Conservation (phyloP, 64 coral and sea anemone species). For the Montipora sp. region DNA sequence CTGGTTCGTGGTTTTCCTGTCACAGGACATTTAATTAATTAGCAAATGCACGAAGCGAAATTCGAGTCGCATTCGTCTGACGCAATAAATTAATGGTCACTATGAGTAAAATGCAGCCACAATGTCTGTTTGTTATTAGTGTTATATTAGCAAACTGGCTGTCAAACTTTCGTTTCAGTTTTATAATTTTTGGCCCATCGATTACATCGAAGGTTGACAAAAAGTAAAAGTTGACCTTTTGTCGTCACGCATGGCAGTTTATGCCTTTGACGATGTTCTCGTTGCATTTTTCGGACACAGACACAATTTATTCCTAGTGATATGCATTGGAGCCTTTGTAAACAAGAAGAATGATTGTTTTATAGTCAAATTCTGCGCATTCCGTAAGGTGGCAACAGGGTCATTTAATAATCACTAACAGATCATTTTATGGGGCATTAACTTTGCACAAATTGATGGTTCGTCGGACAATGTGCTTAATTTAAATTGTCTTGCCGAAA, state of each 20-base stretch:
- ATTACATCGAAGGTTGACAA: no score
- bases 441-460: neutral
- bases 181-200: neutral
- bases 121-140: conserved; percentile 17
- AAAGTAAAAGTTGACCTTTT: no score
- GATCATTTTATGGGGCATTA: neutral
- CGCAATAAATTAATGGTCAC: neutral
- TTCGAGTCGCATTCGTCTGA: neutral
- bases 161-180: neutral
- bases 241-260: no score
- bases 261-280: no score
- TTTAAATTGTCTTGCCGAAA: neutral
- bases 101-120: neutral
- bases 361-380: neutral
- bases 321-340: neutral
- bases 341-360: conserved; percentile 9
- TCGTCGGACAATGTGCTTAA: neutral
- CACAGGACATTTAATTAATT: neutral
- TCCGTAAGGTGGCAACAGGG: neutral
- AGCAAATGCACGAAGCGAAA: neutral
- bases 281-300: neutral
- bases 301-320: no score
- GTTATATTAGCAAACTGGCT: neutral
- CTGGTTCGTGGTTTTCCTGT: neutral
- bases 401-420: neutral